Evolutionary conservation across 2,113 vertebrate genomes (phyloP), one percentile per base, ranked within the genome.

Genomic region (Aphyosemion australe): DNA sequence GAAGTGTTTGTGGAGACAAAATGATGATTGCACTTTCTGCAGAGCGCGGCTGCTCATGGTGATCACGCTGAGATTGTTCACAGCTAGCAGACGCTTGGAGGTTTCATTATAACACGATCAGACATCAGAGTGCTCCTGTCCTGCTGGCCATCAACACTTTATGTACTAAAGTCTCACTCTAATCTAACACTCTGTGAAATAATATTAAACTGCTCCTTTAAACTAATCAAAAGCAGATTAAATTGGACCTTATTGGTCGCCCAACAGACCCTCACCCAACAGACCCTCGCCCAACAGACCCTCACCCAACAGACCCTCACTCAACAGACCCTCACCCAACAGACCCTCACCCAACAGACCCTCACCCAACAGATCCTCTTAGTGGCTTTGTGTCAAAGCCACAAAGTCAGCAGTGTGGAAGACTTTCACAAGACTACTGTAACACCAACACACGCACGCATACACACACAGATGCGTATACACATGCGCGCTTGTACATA

Each of bases 301-400:
- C 26, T 26, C 26, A 5, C 26, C 1, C 26, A 26, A 4, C 26
- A 26, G n/a, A n/a, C n/a, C n/a, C n/a, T n/a, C n/a, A n/a, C n/a
- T 26, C 26, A 26, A 5, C 26, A 26, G 26, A 26, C 37, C 10
- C 11, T 59, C 14, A 6, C 15, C 43, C 53, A 51, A 14, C 32
- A 7, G 8, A 16, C 16, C 48, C 58, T 48, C 0, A 2, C 43
- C 74, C 58, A 69, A 53, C 69, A 61, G 65, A 66, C 55, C 69
- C 65, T 31, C 42, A 60, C 67, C 60, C 74, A 81, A 73, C 61
- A 39, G n/a, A 63, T 59, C 42, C 49, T 56, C 41, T 20, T 65
- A 60, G 70, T 6, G 72, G 82, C 87, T 88, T 50, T 86, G 84
- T 87, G 85, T 88, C 88, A 81, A 69, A 80, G 78, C 65, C 74